Evolutionary conservation across 2,888 invertebrate genomes (phyloP), one percentile per base, ranked within the genome.

Genomic region (Chymomyza procnemis): DNA sequence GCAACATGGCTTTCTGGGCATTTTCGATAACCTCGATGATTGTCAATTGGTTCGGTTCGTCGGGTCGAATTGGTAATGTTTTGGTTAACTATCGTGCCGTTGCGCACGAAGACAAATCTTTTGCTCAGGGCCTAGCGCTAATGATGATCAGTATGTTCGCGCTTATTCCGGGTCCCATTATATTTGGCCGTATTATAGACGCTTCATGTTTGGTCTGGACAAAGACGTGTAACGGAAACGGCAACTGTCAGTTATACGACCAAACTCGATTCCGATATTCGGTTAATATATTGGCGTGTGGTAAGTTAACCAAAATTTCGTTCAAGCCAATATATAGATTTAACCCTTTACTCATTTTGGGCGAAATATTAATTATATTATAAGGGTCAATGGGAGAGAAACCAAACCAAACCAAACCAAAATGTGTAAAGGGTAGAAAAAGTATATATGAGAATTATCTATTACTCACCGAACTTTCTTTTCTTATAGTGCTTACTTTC

Each of bases 171-270:
- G 94, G 94, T 4, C 95, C 95, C 0, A 94, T 95, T 64, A 90
- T 95, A 55, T 91, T 89, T 68, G 95, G 95, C 0, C 92, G 93
- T 14, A 92, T 95, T 58, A 94, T 92, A 81, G 95, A 95, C 87
- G 92, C 93, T 12, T 93, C 94, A 0, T 95, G 95, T 73, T 82
- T 94, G 47, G 92, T 94, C 21, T 95, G 95, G 95, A 93, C 94
- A 41, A 91, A 93, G 62, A 92, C 93, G 5, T 95, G 95, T 79
- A 93, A 92, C 1, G 90, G 91, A 21, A 92, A 89, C 47, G 94
- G 94, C 12, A 94, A 94, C 79, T 95, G 95, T 75, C 94, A 94
- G 92, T 88, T 94, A 21, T 94, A 95, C 80, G 93, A 95, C 87
- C 93, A 93, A 74, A 90, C 92, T 18, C 91, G 91, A 46, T 93